phyloP scores from a whole-genome alignment of 2,113 vertebrate genomes.

The Percina caprodes region DNA sequence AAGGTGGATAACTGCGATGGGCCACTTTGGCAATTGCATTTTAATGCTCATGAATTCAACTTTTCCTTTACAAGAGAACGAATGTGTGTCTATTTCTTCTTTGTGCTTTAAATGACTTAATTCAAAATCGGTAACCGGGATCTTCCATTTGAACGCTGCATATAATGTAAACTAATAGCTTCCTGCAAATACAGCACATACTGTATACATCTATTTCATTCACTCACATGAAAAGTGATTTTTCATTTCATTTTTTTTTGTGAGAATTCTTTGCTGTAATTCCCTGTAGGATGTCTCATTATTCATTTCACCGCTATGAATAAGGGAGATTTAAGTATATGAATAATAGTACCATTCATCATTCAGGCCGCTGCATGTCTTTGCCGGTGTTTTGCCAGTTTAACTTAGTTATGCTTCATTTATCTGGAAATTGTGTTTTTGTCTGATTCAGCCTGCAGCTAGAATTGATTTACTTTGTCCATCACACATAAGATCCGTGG shows the following conservation, averaged over 20 bases:
- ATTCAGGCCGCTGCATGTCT: slow-evolving; percentile 50
- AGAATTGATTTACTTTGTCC: slow-evolving; percentile 37
- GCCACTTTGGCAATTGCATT: background rate
- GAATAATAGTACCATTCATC: slow-evolving; percentile 52
- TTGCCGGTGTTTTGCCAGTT: slow-evolving; percentile 33
- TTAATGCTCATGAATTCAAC: background rate
- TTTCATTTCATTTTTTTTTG: background rate
- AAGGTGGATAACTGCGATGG: background rate
- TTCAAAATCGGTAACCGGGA: background rate
- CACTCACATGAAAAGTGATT: background rate
- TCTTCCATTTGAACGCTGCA: background rate
- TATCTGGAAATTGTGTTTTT: slow-evolving; percentile 26
- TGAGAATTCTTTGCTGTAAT: slow-evolving; percentile 1
- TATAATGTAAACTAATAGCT: background rate
- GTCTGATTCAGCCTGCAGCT: slow-evolving; percentile 21
- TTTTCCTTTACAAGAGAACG: background rate
- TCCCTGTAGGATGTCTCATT: background rate
- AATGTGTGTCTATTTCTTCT: background rate
- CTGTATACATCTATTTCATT: background rate
- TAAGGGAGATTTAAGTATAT: slow-evolving; percentile 17
- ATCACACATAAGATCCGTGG: slow-evolving; percentile 7
- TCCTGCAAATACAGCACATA: background rate
- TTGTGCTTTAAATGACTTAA: background rate
- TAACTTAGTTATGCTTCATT: slow-evolving; percentile 50
- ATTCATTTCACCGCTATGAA: background rate